Evolutionary conservation across 2,888 invertebrate genomes (phyloP).

Genomic region (Drosophila borborema): DNA sequence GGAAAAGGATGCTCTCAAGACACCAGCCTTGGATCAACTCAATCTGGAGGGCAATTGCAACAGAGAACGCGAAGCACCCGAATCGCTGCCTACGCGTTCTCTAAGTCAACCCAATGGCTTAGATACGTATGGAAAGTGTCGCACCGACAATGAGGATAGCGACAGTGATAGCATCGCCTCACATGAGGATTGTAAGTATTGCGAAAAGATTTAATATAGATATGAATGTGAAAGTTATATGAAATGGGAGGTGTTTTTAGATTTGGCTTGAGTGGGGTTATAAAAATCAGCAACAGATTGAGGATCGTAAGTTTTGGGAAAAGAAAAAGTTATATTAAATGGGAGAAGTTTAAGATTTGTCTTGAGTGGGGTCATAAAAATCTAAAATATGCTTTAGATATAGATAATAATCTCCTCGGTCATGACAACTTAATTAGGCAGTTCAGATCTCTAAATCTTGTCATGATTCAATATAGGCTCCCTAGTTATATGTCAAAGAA

Average conservation of each 20-base stretch:
- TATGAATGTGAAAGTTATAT: no score
- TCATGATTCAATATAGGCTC: background rate
- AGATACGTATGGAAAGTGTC: slow-evolving; percentile 76
- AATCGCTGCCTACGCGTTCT: slow-evolving; percentile 86
- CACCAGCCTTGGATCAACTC: slow-evolving; percentile 75
- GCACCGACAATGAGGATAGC: slow-evolving; percentile 82
- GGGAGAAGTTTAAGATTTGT: no score
- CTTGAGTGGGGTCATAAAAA: no score
- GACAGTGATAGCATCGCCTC: slow-evolving; percentile 85
- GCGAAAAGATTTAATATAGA: background rate
- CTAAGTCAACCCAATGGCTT: slow-evolving; percentile 88
- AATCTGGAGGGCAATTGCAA: slow-evolving; percentile 67
- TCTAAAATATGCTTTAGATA: no score
- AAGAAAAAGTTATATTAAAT: no score
- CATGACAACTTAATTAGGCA: no score
- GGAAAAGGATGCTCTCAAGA: slow-evolving; percentile 64
- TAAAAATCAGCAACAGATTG: no score
- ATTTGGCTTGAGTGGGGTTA: no score
- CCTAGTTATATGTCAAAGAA: no score
- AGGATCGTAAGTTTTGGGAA: no score
- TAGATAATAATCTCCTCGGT: no score
- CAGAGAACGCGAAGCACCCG: slow-evolving; percentile 66
- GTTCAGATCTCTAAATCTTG: background rate
- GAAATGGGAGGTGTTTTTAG: no score
- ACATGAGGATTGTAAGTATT: slow-evolving; percentile 82